Evolutionary conservation across 2,113 vertebrate species (phyloP).

Genomic region (Trinectes maculatus): DNA sequence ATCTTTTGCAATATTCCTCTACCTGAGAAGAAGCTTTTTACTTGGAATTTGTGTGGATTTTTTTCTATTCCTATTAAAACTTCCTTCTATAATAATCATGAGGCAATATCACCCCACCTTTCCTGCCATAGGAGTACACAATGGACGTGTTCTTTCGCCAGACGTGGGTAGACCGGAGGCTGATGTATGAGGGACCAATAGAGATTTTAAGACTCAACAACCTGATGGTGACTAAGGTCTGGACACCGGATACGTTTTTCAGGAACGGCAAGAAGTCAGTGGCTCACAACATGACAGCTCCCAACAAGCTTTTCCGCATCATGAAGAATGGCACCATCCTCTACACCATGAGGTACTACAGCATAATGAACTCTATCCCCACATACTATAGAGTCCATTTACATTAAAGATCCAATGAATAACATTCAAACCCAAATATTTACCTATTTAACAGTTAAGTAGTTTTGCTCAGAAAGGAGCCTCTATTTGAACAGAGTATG

Average conservation of each 20-base stretch:
- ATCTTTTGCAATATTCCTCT: neutral
- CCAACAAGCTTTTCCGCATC: slow-evolving; percentile 98
- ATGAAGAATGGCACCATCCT: slow-evolving; percentile 99
- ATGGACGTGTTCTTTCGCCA: slow-evolving; percentile 99
- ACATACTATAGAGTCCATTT: neutral
- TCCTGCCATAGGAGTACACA: slow-evolving; percentile 90
- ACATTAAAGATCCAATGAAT: no score
- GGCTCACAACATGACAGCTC: slow-evolving; percentile 98
- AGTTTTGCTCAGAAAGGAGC: neutral
- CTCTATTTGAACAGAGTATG: neutral
- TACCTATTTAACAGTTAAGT: neutral
- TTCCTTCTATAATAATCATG: neutral
- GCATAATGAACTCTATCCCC: neutral
- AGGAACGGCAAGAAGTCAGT: slow-evolving; percentile 98
- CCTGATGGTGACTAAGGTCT: slow-evolving; percentile 98
- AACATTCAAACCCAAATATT: neutral
- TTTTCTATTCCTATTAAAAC: neutral
- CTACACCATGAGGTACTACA: slow-evolving; percentile 95
- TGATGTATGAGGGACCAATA: slow-evolving; percentile 94
- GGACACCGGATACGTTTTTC: slow-evolving; percentile 99
- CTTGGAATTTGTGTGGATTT: neutral
- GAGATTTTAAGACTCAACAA: slow-evolving; percentile 98
- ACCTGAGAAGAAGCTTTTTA: neutral
- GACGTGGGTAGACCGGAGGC: slow-evolving; percentile 95
- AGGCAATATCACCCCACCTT: slow-evolving; percentile 1